Conservation (phyloP, 2,113 vertebrate genomes). For the Silurus meridionalis region DNA sequence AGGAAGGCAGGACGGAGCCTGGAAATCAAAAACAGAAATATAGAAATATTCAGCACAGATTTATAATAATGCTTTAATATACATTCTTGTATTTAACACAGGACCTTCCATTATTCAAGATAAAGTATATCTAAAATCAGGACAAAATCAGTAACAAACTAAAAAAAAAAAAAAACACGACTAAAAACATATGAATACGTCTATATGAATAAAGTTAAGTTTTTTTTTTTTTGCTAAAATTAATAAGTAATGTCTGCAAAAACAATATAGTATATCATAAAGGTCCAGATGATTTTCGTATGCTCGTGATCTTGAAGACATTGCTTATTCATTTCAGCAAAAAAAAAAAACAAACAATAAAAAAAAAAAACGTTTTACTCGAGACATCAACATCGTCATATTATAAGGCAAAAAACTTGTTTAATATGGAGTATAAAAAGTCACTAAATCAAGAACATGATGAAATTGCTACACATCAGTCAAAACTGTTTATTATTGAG, state of each 20-base stretch:
- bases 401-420: neutral
- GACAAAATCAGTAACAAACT: neutral
- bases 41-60: neutral
- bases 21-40: neutral
- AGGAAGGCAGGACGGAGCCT: conserved; percentile 82
- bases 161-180: neutral
- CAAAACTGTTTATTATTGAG: neutral
- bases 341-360: too few species aligned
- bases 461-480: neutral
- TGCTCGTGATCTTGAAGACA: neutral
- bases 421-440: neutral
- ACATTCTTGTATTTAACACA: neutral
- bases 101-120: neutral
- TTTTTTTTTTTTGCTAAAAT: neutral
- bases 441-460: neutral
- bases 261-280: neutral
- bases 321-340: too few species aligned
- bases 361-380: too few species aligned
- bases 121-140: neutral
- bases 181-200: neutral
- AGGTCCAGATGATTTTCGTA: neutral
- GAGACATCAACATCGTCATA: neutral
- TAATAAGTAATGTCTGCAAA: neutral
- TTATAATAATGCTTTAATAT: neutral
- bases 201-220: neutral